These are phyloP conservation scores for Venustaconcha ellipsiformis DNA, from an alignment of 1,140 invertebrate genomes.

Conservation along the genomic window DNA sequence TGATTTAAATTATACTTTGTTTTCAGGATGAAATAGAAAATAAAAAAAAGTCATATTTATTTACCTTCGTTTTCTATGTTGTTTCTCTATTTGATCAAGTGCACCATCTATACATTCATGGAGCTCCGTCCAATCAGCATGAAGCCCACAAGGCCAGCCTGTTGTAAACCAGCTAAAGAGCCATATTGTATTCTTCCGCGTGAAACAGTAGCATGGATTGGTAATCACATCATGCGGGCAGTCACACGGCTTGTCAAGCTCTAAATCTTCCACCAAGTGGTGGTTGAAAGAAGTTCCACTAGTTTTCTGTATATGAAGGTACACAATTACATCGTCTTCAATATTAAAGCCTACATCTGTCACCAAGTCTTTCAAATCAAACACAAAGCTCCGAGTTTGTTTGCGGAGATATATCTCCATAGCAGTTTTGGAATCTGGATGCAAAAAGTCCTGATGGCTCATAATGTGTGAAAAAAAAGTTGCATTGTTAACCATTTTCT, in stretches of 20 bases:
- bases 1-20: neutral
- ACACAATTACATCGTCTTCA: slow-evolving; percentile 24
- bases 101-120: slow-evolving; percentile 29
- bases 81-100: slow-evolving; percentile 19
- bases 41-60: neutral
- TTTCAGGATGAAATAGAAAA: neutral
- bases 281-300: slow-evolving; percentile 25
- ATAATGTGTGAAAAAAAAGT: slow-evolving; percentile 9
- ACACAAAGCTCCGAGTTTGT: neutral
- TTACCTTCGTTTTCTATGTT: slow-evolving; percentile 20
- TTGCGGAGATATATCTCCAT: slow-evolving; percentile 18
- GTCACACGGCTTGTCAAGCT: slow-evolving; percentile 5
- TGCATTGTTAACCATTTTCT: slow-evolving; percentile 15
- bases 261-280: slow-evolving; percentile 25
- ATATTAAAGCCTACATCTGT: slow-evolving; percentile 10
- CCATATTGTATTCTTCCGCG: slow-evolving; percentile 14
- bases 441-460: slow-evolving; percentile 7
- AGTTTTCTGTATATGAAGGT: slow-evolving; percentile 32
- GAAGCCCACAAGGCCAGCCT: slow-evolving; percentile 30
- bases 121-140: slow-evolving; percentile 32
- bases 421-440: slow-evolving; percentile 3
- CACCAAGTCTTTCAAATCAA: neutral
- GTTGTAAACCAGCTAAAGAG: slow-evolving; percentile 32
- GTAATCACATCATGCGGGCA: slow-evolving; percentile 24
- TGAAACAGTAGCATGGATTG: slow-evolving; percentile 25